Conservation (phyloP, 2,797 vertebrate species). For the Distichodus sexfasciatus region DNA sequence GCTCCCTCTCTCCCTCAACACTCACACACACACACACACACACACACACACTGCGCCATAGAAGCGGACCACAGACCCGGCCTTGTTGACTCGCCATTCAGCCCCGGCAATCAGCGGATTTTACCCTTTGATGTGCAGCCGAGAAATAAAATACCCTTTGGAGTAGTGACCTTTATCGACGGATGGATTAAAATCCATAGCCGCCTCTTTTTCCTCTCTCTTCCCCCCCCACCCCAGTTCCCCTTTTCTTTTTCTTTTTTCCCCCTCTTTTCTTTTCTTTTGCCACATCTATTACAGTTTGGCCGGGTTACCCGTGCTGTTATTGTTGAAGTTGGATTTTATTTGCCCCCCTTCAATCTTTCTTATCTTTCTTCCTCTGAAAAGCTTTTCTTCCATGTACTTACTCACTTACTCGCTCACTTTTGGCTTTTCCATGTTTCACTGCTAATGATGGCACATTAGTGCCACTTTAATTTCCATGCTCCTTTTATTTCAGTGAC, state of each 20-base stretch:
- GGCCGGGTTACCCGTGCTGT: constrained; percentile 49
- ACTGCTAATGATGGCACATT: no score
- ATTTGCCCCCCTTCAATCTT: constrained; percentile 46
- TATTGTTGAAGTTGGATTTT: constrained; percentile 28
- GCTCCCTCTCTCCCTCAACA: no score
- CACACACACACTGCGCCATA: constrained; percentile 73
- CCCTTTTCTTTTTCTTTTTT: constrained; percentile 43
- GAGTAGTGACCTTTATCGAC: constrained; percentile 78
- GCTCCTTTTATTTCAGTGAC: no score
- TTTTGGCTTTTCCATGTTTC: no score
- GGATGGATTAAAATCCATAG: constrained; percentile 76
- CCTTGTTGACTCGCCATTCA: constrained; percentile 78
- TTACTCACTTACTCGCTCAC: constrained; percentile 3
- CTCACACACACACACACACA: no score
- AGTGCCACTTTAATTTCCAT: no score
- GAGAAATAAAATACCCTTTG: constrained; percentile 80
- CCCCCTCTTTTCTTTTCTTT: constrained; percentile 48
- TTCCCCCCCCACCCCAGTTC: no score
- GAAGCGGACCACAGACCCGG: constrained; percentile 75
- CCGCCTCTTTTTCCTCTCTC: constrained; percentile 48
- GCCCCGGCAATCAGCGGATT: constrained; percentile 77
- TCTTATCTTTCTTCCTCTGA: constrained; percentile 51
- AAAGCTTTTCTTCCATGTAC: constrained; percentile 16
- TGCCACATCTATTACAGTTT: constrained; percentile 70
- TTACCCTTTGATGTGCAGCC: constrained; percentile 78